Evolutionary conservation across 2,113 vertebrate species (phyloP).

Genomic region (Falco punctatus): DNA sequence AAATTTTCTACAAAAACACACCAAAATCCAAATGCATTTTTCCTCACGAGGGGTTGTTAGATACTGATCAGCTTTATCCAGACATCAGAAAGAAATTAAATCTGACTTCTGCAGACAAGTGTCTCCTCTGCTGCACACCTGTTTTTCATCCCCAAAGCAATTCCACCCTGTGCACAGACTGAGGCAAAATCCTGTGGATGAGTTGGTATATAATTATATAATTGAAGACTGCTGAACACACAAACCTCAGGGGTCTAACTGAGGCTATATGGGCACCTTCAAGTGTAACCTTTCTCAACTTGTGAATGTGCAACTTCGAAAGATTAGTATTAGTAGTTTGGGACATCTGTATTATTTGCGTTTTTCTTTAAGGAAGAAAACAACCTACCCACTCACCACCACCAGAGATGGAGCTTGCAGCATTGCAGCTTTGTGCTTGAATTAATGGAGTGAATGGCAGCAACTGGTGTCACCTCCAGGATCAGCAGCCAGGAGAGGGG

Average conservation of each 20-base stretch:
- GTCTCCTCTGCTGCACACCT: neutral
- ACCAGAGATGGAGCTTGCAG: neutral
- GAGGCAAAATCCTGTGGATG: neutral
- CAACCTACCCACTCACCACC: neutral
- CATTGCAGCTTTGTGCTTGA: neutral
- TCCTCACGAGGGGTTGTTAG: neutral
- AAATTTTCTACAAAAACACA: neutral
- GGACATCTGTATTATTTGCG: neutral
- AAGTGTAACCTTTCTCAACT: neutral
- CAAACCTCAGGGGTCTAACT: neutral
- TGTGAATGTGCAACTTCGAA: neutral
- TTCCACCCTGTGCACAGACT: neutral
- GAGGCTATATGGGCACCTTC: neutral
- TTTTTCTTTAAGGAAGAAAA: neutral
- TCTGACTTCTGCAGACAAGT: neutral
- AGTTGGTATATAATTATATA: neutral
- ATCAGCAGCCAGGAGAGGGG: neutral
- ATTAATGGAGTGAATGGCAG: neutral
- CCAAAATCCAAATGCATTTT: neutral
- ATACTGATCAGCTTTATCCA: neutral
- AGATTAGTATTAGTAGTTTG: neutral
- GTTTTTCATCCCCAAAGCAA: neutral
- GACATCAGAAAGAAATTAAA: neutral
- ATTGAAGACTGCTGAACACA: neutral
- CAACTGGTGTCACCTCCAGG: neutral